Evolutionary conservation across 2,113 vertebrate genomes (phyloP).

Genomic region (Anoura caudifer): DNA sequence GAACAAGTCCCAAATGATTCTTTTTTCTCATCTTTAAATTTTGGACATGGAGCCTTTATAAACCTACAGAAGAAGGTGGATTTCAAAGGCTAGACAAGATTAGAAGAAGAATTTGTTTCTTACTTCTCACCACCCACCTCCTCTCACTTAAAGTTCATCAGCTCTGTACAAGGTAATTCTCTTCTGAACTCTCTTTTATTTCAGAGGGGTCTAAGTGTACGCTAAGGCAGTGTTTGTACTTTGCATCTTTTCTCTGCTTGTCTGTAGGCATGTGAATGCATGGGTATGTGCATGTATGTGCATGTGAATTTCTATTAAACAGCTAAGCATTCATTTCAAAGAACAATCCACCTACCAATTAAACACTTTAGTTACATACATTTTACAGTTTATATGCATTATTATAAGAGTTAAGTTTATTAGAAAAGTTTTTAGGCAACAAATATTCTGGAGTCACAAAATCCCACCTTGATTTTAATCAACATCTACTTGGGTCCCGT

Average conservation of each 20-base stretch:
- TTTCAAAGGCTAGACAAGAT: neutral
- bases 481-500: neutral
- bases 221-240: neutral
- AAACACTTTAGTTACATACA: neutral
- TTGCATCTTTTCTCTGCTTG: neutral
- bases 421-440: neutral
- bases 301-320: neutral
- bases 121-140: neutral
- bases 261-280: neutral
- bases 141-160: neutral
- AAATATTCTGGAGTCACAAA: slow-evolving; percentile 16
- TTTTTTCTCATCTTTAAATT: neutral
- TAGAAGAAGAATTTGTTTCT: neutral
- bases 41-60: neutral
- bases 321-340: neutral
- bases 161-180: neutral
- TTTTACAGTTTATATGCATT: neutral
- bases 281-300: neutral
- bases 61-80: neutral
- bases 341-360: neutral
- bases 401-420: neutral
- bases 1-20: neutral
- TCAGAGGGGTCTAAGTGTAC: neutral
- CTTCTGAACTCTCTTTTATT: neutral
- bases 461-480: neutral